phyloP scores from a whole-genome alignment of 1,140 invertebrate genomes.

The Drosophila pseudoobscura region DNA sequence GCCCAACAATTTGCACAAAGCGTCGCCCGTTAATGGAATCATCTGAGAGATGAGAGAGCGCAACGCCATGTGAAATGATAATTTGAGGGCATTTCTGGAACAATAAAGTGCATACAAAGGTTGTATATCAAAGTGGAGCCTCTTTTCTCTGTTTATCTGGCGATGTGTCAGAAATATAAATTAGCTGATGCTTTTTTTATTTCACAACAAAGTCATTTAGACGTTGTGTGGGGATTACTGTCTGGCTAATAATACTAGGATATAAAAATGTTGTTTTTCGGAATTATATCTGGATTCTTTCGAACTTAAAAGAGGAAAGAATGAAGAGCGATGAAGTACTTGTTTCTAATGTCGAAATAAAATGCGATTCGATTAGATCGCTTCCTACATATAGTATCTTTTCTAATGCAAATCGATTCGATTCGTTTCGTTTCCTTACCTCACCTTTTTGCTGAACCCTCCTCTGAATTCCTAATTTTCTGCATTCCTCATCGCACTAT shows the following conservation, averaged over 20 bases:
- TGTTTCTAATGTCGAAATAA: not conserved
- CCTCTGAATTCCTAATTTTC: constrained; percentile 2
- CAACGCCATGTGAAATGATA: constrained; percentile 32
- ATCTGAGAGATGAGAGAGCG: constrained; percentile 4
- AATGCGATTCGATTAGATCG: too few species aligned
- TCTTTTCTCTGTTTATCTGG: not conserved
- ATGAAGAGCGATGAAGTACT: not conserved
- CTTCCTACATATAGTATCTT: too few species aligned
- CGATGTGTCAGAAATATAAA: constrained; percentile 26
- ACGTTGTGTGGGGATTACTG: constrained; percentile 1
- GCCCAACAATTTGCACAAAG: constrained; percentile 29
- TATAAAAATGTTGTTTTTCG: not conserved
- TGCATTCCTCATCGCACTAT: constrained; percentile 9
- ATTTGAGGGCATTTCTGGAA: constrained; percentile 37
- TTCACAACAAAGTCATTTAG: constrained; percentile 18
- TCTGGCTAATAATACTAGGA: not conserved
- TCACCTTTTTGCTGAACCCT: too few species aligned
- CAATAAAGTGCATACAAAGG: constrained; percentile 10
- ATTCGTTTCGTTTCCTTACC: too few species aligned
- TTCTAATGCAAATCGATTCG: too few species aligned
- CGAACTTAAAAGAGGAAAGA: not conserved
- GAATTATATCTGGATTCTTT: not conserved
- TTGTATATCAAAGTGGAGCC: constrained; percentile 1
- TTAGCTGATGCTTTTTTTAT: constrained; percentile 18
- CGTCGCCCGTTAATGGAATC: constrained; percentile 22